These are phyloP conservation scores for Bovichtus variegatus DNA, from an alignment of 2,797 vertebrate genomes.

Conservation along the genomic window DNA sequence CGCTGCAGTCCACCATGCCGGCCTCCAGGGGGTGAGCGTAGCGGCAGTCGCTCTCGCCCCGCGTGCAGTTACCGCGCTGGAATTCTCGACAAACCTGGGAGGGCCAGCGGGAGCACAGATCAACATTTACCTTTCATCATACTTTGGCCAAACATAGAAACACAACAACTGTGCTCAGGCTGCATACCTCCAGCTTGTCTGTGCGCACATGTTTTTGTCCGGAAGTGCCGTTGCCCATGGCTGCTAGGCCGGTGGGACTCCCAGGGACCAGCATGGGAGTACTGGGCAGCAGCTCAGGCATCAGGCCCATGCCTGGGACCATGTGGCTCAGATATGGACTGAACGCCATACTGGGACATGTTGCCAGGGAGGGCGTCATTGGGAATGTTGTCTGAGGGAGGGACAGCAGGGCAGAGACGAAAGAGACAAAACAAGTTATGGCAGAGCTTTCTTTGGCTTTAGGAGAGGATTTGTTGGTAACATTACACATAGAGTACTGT, in stretches of 20 bases:
- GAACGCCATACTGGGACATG: conserved; percentile 93
- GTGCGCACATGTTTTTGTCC: conserved; percentile 93
- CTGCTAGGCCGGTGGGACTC: conserved; percentile 89
- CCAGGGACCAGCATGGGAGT: conserved; percentile 93
- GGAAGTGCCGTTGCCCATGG: conserved; percentile 90
- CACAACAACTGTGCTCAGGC: conserved; percentile 48
- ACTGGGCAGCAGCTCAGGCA: conserved; percentile 95
- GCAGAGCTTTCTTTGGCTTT: conserved; percentile 14
- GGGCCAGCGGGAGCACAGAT: conserved; percentile 4
- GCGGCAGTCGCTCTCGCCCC: conserved; percentile 97
- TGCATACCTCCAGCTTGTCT: conserved; percentile 97
- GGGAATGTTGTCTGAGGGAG: conserved; percentile 91
- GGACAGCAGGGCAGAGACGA: conserved; percentile 22
- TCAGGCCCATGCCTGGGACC: conserved; percentile 93
- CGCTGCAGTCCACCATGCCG: conserved; percentile 96
- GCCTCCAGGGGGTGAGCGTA: conserved; percentile 96
- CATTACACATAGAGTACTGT: background rate
- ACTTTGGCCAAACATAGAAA: conserved; percentile 51
- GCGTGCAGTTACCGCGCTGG: conserved; percentile 97
- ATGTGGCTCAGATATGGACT: conserved; percentile 95
- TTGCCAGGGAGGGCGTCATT: conserved; percentile 90
- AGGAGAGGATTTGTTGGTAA: conserved; percentile 8
- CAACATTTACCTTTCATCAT: conserved; percentile 56
- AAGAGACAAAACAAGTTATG: conserved; percentile 36
- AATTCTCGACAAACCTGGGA: conserved; percentile 97